Percentiles rank a stretch among this genome's conserved stretches.
Conservation (phyloP, 2,888 invertebrate genomes). For the Orthosia incerta region DNA sequence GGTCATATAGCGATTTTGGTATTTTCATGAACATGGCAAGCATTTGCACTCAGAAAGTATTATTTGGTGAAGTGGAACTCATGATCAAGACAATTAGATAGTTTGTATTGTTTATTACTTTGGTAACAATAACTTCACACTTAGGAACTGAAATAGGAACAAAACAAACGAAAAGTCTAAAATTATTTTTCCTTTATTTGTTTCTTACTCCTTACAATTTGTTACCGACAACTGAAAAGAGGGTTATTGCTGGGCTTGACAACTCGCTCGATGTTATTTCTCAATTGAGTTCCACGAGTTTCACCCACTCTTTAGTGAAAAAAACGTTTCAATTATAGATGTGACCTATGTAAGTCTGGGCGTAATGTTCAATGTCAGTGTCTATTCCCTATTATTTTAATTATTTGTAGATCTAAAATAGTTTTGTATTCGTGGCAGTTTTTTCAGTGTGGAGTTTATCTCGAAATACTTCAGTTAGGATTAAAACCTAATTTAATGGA, state of each 20-base stretch:
- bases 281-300: constrained; percentile 22
- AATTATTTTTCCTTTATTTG: constrained; percentile 18
- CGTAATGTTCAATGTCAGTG: neutral
- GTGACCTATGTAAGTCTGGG: neutral
- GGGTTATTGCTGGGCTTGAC: constrained; percentile 31
- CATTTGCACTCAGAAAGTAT: no score
- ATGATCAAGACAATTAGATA: no score
- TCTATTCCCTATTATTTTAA: neutral
- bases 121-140: neutral
- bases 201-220: constrained; percentile 18
- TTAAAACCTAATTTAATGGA: no score
- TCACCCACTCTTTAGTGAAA: neutral
- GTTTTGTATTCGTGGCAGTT: no score
- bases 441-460: no score
- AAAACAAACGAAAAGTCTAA: constrained; percentile 1
- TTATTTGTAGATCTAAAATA: no score
- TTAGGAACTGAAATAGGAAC: neutral
- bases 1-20: no score
- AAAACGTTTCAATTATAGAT: constrained; percentile 21
- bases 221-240: constrained; percentile 22
- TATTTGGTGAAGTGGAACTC: no score
- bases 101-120: no score
- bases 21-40: no score
- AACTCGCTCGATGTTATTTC: constrained; percentile 39
- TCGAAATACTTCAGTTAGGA: no score